Evolutionary conservation across 2,113 vertebrate genomes (phyloP).

Genomic region (Notechis scutatus): DNA sequence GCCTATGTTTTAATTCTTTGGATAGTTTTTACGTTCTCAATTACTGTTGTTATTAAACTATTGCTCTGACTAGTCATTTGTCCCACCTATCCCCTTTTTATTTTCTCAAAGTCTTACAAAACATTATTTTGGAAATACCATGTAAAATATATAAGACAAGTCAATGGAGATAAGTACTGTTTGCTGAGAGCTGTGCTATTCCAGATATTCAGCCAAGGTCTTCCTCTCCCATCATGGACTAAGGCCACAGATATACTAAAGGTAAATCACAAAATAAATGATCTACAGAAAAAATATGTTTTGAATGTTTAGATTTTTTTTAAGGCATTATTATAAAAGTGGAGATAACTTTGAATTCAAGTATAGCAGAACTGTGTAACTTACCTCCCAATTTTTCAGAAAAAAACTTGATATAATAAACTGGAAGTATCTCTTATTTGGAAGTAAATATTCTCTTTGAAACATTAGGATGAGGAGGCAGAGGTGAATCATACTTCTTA

Average conservation of each 20-base stretch:
- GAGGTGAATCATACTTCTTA: background rate
- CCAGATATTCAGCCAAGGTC: constrained; percentile 75
- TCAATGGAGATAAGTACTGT: constrained; percentile 72
- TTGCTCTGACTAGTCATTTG: background rate
- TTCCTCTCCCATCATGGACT: constrained; percentile 76
- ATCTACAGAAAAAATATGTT: background rate
- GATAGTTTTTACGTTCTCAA: background rate
- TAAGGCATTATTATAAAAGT: background rate
- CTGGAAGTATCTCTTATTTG: background rate
- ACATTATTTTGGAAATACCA: constrained; percentile 67
- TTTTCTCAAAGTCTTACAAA: constrained; percentile 66
- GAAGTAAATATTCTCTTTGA: background rate
- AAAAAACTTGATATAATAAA: background rate
- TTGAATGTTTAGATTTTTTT: background rate
- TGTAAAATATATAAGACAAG: constrained; percentile 69
- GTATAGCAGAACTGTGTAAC: background rate
- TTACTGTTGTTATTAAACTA: background rate
- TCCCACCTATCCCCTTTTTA: background rate
- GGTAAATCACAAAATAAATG: constrained; percentile 57
- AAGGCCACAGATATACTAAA: constrained; percentile 78
- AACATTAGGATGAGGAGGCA: background rate
- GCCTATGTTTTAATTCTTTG: background rate
- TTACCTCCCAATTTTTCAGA: background rate
- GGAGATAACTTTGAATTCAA: background rate
- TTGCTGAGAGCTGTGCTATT: constrained; percentile 73